Evolutionary conservation across 2,113 vertebrate species (phyloP).

Genomic region (Anseranas semipalmata): DNA sequence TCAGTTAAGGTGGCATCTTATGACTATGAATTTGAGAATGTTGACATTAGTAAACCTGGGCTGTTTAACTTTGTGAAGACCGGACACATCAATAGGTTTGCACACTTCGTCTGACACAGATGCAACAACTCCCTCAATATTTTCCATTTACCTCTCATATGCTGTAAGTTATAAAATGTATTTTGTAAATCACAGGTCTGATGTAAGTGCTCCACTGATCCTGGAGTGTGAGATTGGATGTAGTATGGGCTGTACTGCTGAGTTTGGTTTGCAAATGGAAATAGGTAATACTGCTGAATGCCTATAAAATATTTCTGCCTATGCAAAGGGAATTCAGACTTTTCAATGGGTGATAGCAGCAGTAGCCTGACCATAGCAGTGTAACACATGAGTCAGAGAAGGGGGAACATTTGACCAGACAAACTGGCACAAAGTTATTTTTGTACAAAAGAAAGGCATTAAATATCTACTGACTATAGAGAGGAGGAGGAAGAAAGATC

Average conservation of each 20-base stretch:
- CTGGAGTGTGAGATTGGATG: background rate
- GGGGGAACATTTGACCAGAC: background rate
- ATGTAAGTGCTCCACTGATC: background rate
- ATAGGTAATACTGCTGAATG: fast-evolving
- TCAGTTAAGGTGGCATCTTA: background rate
- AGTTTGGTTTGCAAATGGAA: background rate
- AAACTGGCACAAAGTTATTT: background rate
- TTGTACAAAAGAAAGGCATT: background rate
- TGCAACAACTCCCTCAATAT: background rate
- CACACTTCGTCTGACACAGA: fast-evolving
- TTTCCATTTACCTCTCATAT: background rate
- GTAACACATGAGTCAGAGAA: background rate
- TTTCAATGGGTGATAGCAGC: background rate
- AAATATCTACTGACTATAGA: background rate
- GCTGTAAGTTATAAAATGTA: background rate
- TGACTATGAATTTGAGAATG: background rate
- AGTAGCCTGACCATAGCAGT: background rate
- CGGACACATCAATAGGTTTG: fast-evolving
- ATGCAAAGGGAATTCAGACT: background rate
- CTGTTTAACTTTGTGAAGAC: background rate
- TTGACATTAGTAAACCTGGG: background rate
- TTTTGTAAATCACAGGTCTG: background rate
- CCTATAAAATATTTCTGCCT: background rate
- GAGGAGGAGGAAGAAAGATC: background rate
- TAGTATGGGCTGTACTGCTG: background rate